Evolutionary conservation across 2,888 invertebrate species (phyloP), one percentile per base, ranked within the genome.

Genomic region (Epicampocera succincta): DNA sequence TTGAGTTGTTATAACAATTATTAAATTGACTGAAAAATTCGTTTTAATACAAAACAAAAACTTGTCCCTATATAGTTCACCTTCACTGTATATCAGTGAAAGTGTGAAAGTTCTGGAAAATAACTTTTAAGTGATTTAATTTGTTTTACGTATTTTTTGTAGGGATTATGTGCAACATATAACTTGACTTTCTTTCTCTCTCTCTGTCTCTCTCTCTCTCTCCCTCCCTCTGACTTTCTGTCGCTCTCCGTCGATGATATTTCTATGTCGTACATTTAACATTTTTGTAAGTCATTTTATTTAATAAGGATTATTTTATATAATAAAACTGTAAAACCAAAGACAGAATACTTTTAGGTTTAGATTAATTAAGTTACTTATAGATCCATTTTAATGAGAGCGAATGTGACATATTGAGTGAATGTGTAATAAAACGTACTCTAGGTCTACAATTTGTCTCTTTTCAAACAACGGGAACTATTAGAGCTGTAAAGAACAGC

Each of bases 361-460:
- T 40, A 61, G 9, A 61, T 33, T 52, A 17, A 13, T 63, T 73
- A 73, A 63, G 73, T n/a, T 38, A 29, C n/a, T n/a, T n/a, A 46
- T 44, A 33, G 48, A 15, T 13, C 15, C 15, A 25, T 21, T 52
- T 15, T 38, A 17, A 52, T 33, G 33, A 25, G 61, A 38, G 61
- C 54, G 61, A 63, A 76, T 69, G 76, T 48, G 69, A n/a, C 11
- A 42, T 44, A 61, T 44, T 54, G 69, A 38, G 17, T 76, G 76
- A 54, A 76, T 69, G 76, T 61, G 52, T n/a, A 40, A 38, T 50
- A 58, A 29, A 48, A 48, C 19, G 25, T n/a, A 66, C 19, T 38
- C 12, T 46, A 76, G 60, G 33, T 13, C 9, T 68, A 25, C 19
- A 44, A 38, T 33, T 5, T 33, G 3, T 33, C 1, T 33, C 8